These are phyloP conservation scores for Rattus rattus DNA, from an alignment of 2,113 vertebrate genomes.

Conservation along the genomic window DNA sequence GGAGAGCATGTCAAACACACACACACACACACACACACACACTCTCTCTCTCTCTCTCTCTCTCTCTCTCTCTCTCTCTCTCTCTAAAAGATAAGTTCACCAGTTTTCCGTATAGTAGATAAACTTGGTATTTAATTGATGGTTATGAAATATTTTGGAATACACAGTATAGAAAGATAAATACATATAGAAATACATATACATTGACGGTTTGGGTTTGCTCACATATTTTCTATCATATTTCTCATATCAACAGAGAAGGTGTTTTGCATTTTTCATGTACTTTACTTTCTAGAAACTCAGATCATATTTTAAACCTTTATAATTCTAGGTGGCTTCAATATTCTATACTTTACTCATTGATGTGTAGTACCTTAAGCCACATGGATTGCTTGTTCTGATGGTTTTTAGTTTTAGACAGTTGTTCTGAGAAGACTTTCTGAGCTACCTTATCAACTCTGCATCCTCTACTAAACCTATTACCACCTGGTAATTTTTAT, in stretches of 20 bases:
- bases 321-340: neutral
- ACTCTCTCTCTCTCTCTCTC: too few relatives aligned
- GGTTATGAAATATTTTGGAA: neutral
- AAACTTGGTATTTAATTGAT: neutral
- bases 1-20: neutral
- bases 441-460: rapidly evolving
- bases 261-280: neutral
- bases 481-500: neutral
- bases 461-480: neutral
- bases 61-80: too few relatives aligned
- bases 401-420: constrained; percentile 22
- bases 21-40: neutral
- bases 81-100: constrained; percentile 27
- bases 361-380: neutral
- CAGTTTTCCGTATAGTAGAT: neutral
- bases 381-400: neutral
- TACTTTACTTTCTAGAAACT: neutral
- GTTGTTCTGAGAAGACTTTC: neutral
- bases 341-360: neutral
- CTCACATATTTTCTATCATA: neutral
- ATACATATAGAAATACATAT: neutral
- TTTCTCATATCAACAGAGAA: neutral
- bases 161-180: neutral
- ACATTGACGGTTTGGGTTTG: neutral
- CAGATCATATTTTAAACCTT: constrained; percentile 22